Evolutionary conservation across 2,797 vertebrate species (phyloP).

Genomic region (Peromyscus eremicus): DNA sequence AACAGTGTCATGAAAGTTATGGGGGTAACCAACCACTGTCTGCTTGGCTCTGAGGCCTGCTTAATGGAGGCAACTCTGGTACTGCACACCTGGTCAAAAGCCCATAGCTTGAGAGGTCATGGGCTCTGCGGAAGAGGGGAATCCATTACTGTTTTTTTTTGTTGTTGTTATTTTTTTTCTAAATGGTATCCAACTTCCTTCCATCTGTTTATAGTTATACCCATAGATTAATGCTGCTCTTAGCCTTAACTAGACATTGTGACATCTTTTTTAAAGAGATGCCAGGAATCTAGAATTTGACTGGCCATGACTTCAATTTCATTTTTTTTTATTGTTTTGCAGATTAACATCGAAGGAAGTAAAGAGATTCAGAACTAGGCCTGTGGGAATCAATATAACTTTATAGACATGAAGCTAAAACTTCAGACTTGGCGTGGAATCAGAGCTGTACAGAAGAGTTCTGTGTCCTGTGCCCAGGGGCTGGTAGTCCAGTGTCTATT

Average conservation of each 20-base stretch:
- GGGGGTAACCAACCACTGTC: not conserved
- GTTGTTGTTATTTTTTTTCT: not conserved
- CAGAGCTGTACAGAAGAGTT: not conserved
- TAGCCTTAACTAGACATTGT: not conserved
- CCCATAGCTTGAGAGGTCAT: not conserved
- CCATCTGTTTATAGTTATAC: not conserved
- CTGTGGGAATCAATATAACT: too few relatives aligned
- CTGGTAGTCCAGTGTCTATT: not conserved
- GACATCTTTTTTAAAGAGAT: not conserved
- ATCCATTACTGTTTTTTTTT: not conserved
- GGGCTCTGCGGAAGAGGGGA: not conserved
- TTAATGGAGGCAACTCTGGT: not conserved
- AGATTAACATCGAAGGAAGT: not conserved
- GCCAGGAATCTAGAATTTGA: not conserved
- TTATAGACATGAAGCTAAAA: not conserved
- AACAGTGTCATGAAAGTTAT: not conserved
- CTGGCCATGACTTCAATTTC: not conserved
- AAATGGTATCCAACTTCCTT: not conserved
- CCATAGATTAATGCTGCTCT: not conserved
- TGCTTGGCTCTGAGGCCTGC: not conserved
- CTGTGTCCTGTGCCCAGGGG: not conserved
- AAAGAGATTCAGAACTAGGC: not conserved
- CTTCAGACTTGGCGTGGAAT: not conserved
- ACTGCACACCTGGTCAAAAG: not conserved
- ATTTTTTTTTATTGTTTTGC: not conserved